Conservation (phyloP, 2,113 vertebrate species). For the Rhodinocichla rosea region DNA sequence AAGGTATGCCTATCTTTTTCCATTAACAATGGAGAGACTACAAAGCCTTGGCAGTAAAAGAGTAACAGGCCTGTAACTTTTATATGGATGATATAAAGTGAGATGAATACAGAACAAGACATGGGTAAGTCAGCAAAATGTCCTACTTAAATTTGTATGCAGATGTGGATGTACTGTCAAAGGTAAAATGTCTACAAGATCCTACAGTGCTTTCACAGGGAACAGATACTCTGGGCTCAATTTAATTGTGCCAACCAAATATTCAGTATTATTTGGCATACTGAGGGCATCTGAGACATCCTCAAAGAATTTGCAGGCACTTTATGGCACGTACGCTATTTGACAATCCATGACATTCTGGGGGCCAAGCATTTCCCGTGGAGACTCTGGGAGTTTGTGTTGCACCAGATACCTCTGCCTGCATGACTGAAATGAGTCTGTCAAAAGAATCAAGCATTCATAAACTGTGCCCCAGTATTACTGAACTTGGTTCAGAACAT, state of each 20-base stretch:
- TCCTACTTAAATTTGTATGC: background rate
- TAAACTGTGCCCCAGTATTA: background rate
- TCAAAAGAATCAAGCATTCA: background rate
- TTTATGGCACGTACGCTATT: too few relatives aligned
- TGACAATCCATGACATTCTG: background rate
- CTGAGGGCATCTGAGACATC: background rate
- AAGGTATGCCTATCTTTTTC: background rate
- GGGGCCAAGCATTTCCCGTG: background rate
- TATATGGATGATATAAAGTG: background rate
- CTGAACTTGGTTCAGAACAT: background rate
- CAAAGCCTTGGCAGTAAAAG: background rate
- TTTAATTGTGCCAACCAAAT: background rate
- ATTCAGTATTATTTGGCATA: background rate
- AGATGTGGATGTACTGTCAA: background rate
- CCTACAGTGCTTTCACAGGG: background rate
- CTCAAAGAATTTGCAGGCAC: background rate
- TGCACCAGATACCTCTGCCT: background rate
- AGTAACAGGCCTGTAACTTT: background rate
- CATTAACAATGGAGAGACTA: background rate
- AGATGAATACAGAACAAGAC: background rate
- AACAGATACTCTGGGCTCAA: background rate
- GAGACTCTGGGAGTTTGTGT: background rate
- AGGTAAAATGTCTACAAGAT: background rate
- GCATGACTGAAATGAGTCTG: background rate
- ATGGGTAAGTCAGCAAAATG: background rate